phyloP scores from a whole-genome alignment of 2,113 vertebrate genomes.

The Seriola quinqueradiata region DNA sequence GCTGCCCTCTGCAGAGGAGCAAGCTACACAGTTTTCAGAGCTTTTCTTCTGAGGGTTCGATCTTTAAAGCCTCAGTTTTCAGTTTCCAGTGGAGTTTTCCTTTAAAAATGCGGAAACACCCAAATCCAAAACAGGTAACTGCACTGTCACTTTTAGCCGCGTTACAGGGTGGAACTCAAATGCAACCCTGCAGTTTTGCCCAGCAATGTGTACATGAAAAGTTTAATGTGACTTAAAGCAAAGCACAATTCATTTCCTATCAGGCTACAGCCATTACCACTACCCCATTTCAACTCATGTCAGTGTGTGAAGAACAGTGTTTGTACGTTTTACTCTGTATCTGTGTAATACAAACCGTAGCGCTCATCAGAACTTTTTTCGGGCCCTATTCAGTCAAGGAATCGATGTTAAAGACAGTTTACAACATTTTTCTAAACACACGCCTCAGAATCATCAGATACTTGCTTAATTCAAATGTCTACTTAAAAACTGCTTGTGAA shows the following conservation, averaged over 20 bases:
- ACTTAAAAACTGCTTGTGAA: conserved; percentile 64
- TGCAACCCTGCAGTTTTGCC: conserved; percentile 22
- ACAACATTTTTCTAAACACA: conserved; percentile 66
- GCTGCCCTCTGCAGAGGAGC: neutral
- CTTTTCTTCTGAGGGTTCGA: conserved; percentile 12
- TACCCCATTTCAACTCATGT: conserved; percentile 12
- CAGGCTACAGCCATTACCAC: conserved; percentile 3
- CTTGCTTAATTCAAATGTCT: conserved; percentile 35
- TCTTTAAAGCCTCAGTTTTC: neutral
- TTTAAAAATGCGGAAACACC: neutral
- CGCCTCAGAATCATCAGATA: conserved; percentile 55
- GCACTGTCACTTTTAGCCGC: conserved; percentile 71
- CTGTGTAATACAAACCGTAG: conserved; percentile 35
- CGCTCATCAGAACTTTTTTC: conserved; percentile 21
- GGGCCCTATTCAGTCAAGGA: conserved; percentile 67
- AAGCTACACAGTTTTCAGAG: neutral
- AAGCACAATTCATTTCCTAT: conserved; percentile 72
- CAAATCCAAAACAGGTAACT: conserved; percentile 45
- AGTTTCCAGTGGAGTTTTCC: conserved; percentile 6
- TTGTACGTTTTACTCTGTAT: conserved; percentile 21
- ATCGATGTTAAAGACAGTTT: conserved; percentile 56
- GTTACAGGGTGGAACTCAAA: conserved; percentile 21
- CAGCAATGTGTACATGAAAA: conserved; percentile 11
- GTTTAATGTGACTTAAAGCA: conserved; percentile 20
- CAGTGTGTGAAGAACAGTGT: conserved; percentile 39